Evolutionary conservation across 2,797 vertebrate genomes (phyloP).

Genomic region (Triplophysa yarkandensis): DNA sequence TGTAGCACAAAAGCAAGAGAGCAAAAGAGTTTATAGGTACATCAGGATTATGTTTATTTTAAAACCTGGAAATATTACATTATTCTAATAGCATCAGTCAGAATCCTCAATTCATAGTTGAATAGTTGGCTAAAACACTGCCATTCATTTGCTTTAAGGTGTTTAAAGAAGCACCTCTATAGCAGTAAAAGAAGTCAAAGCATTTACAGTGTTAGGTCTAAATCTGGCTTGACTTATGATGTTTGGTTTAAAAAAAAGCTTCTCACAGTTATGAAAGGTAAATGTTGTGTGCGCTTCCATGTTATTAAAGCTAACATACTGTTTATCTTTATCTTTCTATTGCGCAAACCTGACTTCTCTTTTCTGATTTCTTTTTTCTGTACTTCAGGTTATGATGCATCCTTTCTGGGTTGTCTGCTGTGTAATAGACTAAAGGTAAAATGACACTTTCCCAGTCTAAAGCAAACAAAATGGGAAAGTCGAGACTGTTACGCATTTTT

Average conservation of each 20-base stretch:
- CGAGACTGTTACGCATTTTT: slow-evolving; percentile 87
- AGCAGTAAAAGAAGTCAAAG: slow-evolving; percentile 21
- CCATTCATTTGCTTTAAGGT: not conserved
- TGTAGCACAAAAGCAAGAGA: no score
- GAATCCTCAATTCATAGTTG: not conserved
- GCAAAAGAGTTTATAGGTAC: no score
- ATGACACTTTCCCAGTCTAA: slow-evolving; percentile 52
- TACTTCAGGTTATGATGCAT: slow-evolving; percentile 34
- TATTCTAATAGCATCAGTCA: not conserved
- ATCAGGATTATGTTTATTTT: no score
- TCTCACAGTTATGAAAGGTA: not conserved
- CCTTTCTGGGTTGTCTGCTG: slow-evolving; percentile 47
- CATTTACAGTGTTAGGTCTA: slow-evolving; percentile 14
- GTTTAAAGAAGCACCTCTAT: slow-evolving; percentile 33
- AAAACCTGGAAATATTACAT: not conserved
- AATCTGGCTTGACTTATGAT: slow-evolving; percentile 53
- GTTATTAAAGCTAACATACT: not conserved
- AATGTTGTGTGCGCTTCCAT: not conserved
- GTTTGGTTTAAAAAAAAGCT: slow-evolving; percentile 56
- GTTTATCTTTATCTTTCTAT: not conserved
- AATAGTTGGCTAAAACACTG: not conserved
- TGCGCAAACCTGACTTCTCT: not conserved
- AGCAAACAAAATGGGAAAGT: slow-evolving; percentile 84
- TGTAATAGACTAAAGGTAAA: slow-evolving; percentile 67
- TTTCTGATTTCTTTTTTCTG: slow-evolving; percentile 47